Evolutionary conservation across 2,888 invertebrate genomes (phyloP).

Genomic region (Aphelenchoides bicaudatus): DNA sequence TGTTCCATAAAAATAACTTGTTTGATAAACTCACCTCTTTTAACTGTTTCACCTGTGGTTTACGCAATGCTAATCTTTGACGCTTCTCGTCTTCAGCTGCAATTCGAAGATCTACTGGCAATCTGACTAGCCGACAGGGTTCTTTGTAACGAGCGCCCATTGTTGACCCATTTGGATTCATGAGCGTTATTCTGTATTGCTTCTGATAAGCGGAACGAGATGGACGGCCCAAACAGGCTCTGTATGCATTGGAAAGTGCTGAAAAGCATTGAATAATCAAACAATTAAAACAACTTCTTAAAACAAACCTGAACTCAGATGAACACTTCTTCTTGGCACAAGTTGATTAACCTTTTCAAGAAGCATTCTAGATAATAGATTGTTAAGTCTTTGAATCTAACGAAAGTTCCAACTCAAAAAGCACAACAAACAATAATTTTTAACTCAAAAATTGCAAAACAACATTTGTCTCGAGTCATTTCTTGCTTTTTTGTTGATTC

Average conservation of each 20-base stretch:
- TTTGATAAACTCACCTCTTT: conserved; percentile 38
- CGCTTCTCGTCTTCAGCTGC: conserved; percentile 75
- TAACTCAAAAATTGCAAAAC: neutral
- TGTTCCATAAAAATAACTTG: too few relatives aligned
- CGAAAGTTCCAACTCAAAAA: neutral
- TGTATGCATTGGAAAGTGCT: conserved; percentile 46
- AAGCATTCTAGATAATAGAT: too few relatives aligned
- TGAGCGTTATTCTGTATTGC: conserved; percentile 76
- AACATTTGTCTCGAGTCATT: too few relatives aligned
- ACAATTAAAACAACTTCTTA: too few relatives aligned
- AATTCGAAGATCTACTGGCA: conserved; percentile 76
- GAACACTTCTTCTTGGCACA: too few relatives aligned
- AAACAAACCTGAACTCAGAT: conserved; percentile 6
- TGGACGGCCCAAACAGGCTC: conserved; percentile 70
- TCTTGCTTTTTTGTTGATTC: too few relatives aligned
- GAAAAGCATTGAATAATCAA: conserved; percentile 13
- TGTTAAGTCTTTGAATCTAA: neutral
- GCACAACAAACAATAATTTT: neutral
- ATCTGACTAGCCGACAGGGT: conserved; percentile 66
- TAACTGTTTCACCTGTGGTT: conserved; percentile 63
- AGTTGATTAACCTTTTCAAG: too few relatives aligned
- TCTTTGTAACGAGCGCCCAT: conserved; percentile 62
- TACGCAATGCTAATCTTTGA: conserved; percentile 72
- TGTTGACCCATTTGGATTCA: conserved; percentile 82
- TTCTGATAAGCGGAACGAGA: conserved; percentile 74